Conservation (phyloP, 2,797 vertebrate species). For the Smutsia temminckii region DNA sequence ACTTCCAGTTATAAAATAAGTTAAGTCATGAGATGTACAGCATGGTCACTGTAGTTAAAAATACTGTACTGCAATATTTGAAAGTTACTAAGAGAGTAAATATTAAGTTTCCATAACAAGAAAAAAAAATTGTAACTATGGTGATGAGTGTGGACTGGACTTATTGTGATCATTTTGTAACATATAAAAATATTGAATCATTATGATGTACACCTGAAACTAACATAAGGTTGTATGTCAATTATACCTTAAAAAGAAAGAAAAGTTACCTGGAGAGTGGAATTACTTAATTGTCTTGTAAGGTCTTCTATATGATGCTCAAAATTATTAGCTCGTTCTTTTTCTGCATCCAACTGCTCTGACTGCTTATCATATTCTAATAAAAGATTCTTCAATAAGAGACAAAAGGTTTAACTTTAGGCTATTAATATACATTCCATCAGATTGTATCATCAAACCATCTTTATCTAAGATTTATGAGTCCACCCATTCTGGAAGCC, state of each 20-base stretch:
- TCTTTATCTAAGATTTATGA: neutral
- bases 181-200: neutral
- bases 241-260: conserved; percentile 9
- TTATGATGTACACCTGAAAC: neutral
- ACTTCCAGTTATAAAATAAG: neutral
- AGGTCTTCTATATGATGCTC: conserved; percentile 92
- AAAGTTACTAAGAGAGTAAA: neutral
- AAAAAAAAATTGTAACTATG: neutral
- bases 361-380: conserved; percentile 95
- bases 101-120: neutral
- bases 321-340: conserved; percentile 86
- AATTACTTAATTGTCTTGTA: conserved; percentile 89
- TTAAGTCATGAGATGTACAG: neutral
- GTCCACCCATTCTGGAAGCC: neutral
- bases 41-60: neutral
- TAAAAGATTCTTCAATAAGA: conserved; percentile 91
- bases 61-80: neutral
- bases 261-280: conserved; percentile 89
- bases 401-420: conserved; percentile 66
- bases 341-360: conserved; percentile 93
- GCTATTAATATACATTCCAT: conserved; percentile 14
- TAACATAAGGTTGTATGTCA: neutral
- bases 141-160: neutral
- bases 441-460: neutral
- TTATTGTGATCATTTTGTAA: neutral